Base-by-base conservation (phyloP, 2,888 invertebrate species). In the Dicranocentrus wangi region DNA sequence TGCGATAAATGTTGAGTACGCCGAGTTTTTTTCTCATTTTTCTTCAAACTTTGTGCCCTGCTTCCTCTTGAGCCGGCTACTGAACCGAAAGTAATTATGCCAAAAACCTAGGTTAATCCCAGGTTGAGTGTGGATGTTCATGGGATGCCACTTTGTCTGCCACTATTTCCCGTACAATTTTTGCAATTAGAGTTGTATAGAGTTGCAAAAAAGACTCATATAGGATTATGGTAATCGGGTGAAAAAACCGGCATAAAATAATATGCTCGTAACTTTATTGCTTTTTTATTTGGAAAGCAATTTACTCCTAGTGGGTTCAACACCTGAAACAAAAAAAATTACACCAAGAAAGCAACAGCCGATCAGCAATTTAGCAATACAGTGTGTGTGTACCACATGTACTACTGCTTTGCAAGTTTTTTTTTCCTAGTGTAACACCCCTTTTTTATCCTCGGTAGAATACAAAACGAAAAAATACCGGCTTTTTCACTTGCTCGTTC, bases 111-210 rank as follows among this genome's bases (percentile, higher is more conserved):
- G 55, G 25, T n/a, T 55, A 55, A 55, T 43, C 13, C 43, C 13
- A n/a, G n/a, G n/a, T n/a, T n/a, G n/a, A n/a, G n/a, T 5, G 39
- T 47, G 47, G 47, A 7, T 53, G 15, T 21, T 5, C 53, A 21
- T 5, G 23, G 19, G 77, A 70, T 77, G 77, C 77, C 77, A 77
- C 53, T 32, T 13, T 70, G 77, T 77, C 77, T 77, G 70, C 61
- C 58, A 43, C 42, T 21, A 60, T 42, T 63, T 77, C 66, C 51
- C 53, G 39, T 39, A 39, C 39, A 5, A 39, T 39, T 39, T 39
- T 39, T 8, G 7, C 39, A 39, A 39, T 39, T 39, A 39, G 5
- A 8, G 13, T 8, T 39, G 5, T 39, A 8, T 39, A 8, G n/a
- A n/a, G n/a, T 39, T 39, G 39, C 13, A 8, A 39, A 39, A 5